Evolutionary conservation across 2,113 vertebrate genomes (phyloP).

Genomic region (Anolis sagrei): DNA sequence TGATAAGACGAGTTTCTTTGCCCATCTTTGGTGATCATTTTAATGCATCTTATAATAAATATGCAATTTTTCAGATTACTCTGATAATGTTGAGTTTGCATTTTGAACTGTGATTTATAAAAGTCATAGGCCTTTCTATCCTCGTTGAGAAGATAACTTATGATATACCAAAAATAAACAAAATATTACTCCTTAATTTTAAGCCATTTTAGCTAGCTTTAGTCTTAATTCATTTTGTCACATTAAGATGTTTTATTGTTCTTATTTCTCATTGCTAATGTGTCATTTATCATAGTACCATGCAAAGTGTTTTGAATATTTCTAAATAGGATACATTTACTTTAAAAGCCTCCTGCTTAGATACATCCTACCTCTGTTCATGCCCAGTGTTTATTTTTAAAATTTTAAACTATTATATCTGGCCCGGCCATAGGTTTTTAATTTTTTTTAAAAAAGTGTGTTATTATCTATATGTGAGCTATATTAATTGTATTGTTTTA

Average conservation of each 20-base stretch:
- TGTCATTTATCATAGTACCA: not conserved
- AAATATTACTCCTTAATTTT: not conserved
- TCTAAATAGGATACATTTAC: not conserved
- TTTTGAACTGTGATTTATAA: not conserved
- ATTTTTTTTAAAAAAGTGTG: too few relatives aligned
- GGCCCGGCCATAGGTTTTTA: too few relatives aligned
- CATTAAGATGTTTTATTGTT: not conserved
- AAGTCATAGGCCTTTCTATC: not conserved
- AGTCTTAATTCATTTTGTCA: not conserved
- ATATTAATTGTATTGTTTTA: too few relatives aligned
- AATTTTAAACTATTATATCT: too few relatives aligned
- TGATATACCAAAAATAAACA: not conserved
- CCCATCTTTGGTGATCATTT: too few relatives aligned
- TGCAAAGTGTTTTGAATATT: not conserved
- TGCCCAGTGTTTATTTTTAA: too few relatives aligned
- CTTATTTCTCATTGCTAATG: not conserved
- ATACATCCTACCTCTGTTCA: too few relatives aligned
- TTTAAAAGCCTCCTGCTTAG: too few relatives aligned
- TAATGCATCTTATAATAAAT: too few relatives aligned
- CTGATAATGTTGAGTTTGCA: not conserved
- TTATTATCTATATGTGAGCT: too few relatives aligned
- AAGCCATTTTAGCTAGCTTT: not conserved
- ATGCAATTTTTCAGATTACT: too few relatives aligned
- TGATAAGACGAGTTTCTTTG: too few relatives aligned
- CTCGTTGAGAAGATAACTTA: not conserved